Percentiles rank a stretch among this genome's conserved stretches.
These are phyloP conservation scores for Lamprotornis superbus DNA, from an alignment of 2,113 vertebrate species.

Conservation along the genomic window DNA sequence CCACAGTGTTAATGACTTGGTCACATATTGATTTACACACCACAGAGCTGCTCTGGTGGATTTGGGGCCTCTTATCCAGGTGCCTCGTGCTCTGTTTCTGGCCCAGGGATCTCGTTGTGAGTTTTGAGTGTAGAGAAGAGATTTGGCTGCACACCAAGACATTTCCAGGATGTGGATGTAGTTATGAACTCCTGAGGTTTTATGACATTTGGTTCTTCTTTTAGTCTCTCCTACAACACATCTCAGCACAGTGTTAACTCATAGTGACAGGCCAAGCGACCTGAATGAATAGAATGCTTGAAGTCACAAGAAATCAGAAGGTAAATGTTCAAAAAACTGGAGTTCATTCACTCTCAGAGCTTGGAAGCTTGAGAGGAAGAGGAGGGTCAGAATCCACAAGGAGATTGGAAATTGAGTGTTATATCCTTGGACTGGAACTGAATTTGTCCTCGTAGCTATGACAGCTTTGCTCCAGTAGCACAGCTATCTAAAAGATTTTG, in stretches of 20 bases:
- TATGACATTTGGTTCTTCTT: not conserved
- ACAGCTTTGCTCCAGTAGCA: not conserved
- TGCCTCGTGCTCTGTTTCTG: not conserved
- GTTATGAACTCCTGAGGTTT: not conserved
- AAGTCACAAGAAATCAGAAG: not conserved
- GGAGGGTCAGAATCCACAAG: not conserved
- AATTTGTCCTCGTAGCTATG: not conserved
- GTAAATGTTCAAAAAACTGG: not conserved
- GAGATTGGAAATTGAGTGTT: not conserved
- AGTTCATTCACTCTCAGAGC: not conserved
- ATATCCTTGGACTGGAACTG: accelerated
- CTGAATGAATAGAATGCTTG: not conserved
- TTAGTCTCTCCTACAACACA: not conserved
- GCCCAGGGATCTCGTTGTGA: not conserved
- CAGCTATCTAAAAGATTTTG: not conserved
- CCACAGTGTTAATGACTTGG: not conserved
- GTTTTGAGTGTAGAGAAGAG: not conserved
- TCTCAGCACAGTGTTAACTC: not conserved
- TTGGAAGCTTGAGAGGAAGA: not conserved
- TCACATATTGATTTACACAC: not conserved
- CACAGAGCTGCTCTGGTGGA: not conserved
- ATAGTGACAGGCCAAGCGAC: not conserved
- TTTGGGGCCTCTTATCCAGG: not conserved
- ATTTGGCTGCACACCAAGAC: not conserved
- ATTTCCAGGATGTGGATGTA: not conserved